phyloP scores from a whole-genome alignment of 2,888 invertebrate species.

The Unio delphinus region DNA sequence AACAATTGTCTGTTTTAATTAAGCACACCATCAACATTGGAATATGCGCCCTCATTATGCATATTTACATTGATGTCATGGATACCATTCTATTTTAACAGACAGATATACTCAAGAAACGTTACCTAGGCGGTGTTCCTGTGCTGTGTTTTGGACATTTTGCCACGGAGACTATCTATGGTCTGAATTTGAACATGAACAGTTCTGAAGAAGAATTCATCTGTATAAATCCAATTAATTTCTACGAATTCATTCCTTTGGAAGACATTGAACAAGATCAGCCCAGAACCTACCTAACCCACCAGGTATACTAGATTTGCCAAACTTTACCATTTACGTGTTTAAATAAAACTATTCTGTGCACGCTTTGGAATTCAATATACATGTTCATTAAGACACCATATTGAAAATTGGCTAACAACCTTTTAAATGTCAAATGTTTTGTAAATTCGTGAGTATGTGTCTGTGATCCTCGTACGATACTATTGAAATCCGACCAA shows the following conservation, averaged over 20 bases:
- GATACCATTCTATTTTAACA: conserved; percentile 5
- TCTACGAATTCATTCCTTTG: conserved; percentile 37
- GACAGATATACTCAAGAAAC: conserved; percentile 25
- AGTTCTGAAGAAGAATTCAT: conserved; percentile 20
- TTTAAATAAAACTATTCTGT: too few species aligned
- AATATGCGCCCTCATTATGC: too few species aligned
- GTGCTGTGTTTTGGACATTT: conserved; percentile 30
- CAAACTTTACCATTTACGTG: not conserved
- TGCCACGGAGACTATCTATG: conserved; percentile 33
- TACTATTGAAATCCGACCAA: too few species aligned
- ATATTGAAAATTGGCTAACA: too few species aligned
- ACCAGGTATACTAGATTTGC: conserved; percentile 19
- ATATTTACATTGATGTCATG: not conserved
- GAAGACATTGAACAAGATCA: conserved; percentile 17
- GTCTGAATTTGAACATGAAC: conserved; percentile 20
- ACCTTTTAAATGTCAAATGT: too few species aligned
- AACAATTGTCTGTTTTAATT: too few species aligned
- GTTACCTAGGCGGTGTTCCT: conserved; percentile 21
- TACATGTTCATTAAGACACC: too few species aligned
- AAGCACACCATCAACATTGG: too few species aligned
- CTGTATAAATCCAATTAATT: conserved; percentile 25
- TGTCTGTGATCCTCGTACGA: too few species aligned
- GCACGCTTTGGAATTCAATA: too few species aligned
- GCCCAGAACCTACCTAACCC: conserved; percentile 22
- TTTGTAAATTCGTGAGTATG: too few species aligned